phyloP scores from a whole-genome alignment of 2,888 invertebrate species.

The Sinohyriopsis cumingii region DNA sequence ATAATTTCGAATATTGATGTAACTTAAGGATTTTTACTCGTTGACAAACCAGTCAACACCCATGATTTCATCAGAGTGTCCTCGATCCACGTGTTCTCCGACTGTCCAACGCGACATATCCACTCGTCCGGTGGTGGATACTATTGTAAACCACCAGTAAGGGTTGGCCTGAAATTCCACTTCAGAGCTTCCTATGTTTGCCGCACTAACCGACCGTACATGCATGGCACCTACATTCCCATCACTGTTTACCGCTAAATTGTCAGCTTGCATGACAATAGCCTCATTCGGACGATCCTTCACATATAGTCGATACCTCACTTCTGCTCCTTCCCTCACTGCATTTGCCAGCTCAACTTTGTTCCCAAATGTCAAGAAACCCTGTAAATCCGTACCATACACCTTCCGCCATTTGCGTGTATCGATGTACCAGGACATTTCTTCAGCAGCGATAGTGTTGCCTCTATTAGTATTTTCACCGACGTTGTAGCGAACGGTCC shows the following conservation, averaged over 20 bases:
- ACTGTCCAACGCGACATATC: slow-evolving; percentile 41
- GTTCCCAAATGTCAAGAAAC: slow-evolving; percentile 21
- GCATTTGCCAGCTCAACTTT: slow-evolving; percentile 27
- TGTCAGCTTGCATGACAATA: slow-evolving; percentile 36
- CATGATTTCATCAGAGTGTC: slow-evolving; percentile 33
- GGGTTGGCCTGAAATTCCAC: slow-evolving; percentile 39
- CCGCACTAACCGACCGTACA: slow-evolving; percentile 35
- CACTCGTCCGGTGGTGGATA: slow-evolving; percentile 33
- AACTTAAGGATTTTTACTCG: slow-evolving; percentile 2
- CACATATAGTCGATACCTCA: slow-evolving; percentile 24
- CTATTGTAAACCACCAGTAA: slow-evolving; percentile 40
- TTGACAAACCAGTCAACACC: slow-evolving; percentile 37
- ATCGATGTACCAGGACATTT: slow-evolving; percentile 42
- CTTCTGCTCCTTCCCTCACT: slow-evolving; percentile 33
- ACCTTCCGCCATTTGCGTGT: slow-evolving; percentile 38
- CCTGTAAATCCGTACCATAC: slow-evolving; percentile 26
- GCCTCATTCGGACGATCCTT: slow-evolving; percentile 27
- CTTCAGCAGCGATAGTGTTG: slow-evolving; percentile 22
- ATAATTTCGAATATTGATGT: background rate
- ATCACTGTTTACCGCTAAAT: slow-evolving; percentile 34
- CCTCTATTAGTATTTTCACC: slow-evolving; percentile 37
- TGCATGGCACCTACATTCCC: slow-evolving; percentile 41
- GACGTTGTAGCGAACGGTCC: slow-evolving; percentile 33
- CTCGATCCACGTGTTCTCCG: slow-evolving; percentile 37
- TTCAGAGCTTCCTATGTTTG: slow-evolving; percentile 32